Conservation (phyloP, 2,113 vertebrate genomes). For the Apaloderma vittatum region DNA sequence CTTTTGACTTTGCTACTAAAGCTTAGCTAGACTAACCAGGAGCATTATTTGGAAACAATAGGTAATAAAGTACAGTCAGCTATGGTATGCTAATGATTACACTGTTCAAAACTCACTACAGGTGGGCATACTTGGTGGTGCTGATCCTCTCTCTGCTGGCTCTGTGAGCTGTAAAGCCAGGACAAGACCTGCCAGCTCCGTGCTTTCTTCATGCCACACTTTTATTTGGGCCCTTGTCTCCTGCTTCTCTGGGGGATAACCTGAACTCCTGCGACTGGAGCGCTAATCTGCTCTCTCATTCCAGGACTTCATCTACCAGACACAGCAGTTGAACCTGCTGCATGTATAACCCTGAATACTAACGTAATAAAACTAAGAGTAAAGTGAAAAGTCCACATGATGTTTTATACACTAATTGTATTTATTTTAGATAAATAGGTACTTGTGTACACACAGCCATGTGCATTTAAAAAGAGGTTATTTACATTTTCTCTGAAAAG, state of each 20-base stretch:
- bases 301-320: background rate
- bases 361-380: background rate
- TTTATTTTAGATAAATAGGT: slow-evolving; percentile 31
- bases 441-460: background rate
- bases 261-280: background rate
- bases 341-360: background rate
- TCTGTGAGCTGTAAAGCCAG: background rate
- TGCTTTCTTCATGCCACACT: background rate
- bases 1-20: slow-evolving; percentile 13
- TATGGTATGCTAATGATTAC: background rate
- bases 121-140: background rate
- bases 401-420: background rate
- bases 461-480: background rate
- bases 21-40: slow-evolving; percentile 5
- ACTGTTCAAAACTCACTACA: background rate
- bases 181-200: background rate
- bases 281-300: background rate
- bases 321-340: background rate
- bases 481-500: background rate
- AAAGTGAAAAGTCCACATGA: background rate
- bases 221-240: background rate
- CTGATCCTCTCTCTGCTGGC: background rate
- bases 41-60: slow-evolving; percentile 8
- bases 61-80: background rate
- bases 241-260: background rate